Conservation (phyloP, 2,797 vertebrate species). For the Phrynocephalus guinanensis region DNA sequence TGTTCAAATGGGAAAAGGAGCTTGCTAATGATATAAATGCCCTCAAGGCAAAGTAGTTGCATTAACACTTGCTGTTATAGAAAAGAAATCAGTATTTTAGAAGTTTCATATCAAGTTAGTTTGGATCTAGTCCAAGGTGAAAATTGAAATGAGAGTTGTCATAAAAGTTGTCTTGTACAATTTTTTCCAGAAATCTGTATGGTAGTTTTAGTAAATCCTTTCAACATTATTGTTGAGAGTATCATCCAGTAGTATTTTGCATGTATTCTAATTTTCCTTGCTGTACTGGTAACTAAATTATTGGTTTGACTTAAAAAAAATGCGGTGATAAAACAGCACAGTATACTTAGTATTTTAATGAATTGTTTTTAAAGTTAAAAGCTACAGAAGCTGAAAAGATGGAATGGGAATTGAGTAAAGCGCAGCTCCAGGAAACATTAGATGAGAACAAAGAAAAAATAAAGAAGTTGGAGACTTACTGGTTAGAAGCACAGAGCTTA, state of each 20-base stretch:
- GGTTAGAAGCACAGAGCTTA: constrained; percentile 90
- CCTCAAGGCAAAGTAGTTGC: neutral
- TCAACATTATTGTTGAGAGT: neutral
- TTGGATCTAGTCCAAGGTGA: neutral
- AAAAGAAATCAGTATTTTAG: neutral
- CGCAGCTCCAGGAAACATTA: constrained; percentile 84
- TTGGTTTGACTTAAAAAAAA: neutral
- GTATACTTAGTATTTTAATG: neutral
- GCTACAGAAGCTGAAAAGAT: constrained; percentile 80
- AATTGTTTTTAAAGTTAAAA: constrained; percentile 78
- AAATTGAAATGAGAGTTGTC: neutral
- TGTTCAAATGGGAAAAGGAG: neutral
- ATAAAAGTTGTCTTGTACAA: neutral
- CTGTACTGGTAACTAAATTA: neutral
- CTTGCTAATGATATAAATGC: neutral
- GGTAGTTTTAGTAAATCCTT: neutral
- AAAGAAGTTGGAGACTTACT: constrained; percentile 88
- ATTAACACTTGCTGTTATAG: neutral
- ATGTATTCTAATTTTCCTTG: neutral
- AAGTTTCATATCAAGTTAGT: neutral
- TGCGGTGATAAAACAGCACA: neutral
- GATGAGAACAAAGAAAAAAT: constrained; percentile 87
- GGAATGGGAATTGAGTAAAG: constrained; percentile 83
- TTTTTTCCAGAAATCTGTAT: neutral
- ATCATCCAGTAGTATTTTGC: neutral